A percentile compares a stretch with the other conserved stretches of the same genome.
Evolutionary conservation across 2,888 invertebrate species (phyloP).

Genomic region (Pterostichus madidus): DNA sequence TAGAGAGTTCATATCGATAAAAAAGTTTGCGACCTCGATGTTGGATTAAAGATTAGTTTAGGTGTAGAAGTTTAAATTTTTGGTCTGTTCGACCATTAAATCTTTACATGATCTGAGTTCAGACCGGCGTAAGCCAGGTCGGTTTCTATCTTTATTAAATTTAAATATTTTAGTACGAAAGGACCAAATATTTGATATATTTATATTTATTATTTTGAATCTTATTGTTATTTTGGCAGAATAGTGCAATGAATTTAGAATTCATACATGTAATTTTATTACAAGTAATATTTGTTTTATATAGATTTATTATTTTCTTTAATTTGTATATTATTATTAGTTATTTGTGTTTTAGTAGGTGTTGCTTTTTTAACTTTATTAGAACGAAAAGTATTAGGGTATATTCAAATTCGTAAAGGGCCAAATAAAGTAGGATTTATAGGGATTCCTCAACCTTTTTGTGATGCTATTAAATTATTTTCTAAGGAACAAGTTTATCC

Average conservation of each 20-base stretch:
- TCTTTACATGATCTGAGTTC: constrained; percentile 94
- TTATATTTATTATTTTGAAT: constrained; percentile 77
- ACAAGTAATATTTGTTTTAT: too few relatives aligned
- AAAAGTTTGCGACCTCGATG: constrained; percentile 92
- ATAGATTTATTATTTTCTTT: too few relatives aligned
- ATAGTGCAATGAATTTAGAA: constrained; percentile 86
- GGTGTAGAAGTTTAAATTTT: constrained; percentile 84
- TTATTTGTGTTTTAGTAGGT: constrained; percentile 78
- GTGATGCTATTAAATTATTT: constrained; percentile 83
- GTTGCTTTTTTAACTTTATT: constrained; percentile 80
- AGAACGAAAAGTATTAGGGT: constrained; percentile 84
- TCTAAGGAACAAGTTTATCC: constrained; percentile 78
- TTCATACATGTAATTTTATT: constrained; percentile 76
- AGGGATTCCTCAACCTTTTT: constrained; percentile 82
- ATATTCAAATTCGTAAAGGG: constrained; percentile 87
- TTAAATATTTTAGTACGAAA: constrained; percentile 88
- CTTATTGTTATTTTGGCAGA: constrained; percentile 77
- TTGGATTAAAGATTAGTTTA: constrained; percentile 88
- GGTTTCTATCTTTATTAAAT: constrained; percentile 86
- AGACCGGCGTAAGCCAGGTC: constrained; percentile 92
- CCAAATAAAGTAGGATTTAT: constrained; percentile 84
- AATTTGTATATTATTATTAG: too few relatives aligned
- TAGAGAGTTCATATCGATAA: constrained; percentile 86
- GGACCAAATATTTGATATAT: constrained; percentile 83
- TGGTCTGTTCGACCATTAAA: constrained; percentile 91